Evolutionary conservation across 2,888 invertebrate species (phyloP).

Genomic region (Drosophila barbarae): DNA sequence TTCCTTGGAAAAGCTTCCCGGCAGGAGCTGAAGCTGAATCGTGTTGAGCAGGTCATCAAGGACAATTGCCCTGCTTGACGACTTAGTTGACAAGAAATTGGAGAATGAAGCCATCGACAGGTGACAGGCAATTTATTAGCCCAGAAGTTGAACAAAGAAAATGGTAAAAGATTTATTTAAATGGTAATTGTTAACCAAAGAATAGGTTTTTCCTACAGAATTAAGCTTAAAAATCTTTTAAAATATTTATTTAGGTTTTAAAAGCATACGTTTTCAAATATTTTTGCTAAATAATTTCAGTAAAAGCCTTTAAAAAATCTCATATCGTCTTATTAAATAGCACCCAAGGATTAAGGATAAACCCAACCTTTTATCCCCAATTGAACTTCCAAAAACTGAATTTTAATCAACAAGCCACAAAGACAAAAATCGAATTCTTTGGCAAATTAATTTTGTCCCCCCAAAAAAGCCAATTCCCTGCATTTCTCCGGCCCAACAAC

Average conservation of each 20-base stretch:
- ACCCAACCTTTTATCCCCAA: not conserved
- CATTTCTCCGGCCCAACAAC: constrained; percentile 32
- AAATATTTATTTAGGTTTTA: too few relatives aligned
- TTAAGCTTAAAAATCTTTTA: too few relatives aligned
- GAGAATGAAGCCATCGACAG: constrained; percentile 39
- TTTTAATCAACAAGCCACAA: constrained; percentile 16
- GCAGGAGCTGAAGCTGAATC: constrained; percentile 32
- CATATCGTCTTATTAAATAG: not conserved
- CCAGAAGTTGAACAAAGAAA: not conserved
- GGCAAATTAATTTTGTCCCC: constrained; percentile 31
- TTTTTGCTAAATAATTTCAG: too few relatives aligned
- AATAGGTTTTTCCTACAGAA: not conserved
- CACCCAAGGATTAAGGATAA: not conserved
- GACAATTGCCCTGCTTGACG: constrained; percentile 18
- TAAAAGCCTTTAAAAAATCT: not conserved
- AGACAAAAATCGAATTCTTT: constrained; percentile 20
- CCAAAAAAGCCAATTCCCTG: constrained; percentile 18
- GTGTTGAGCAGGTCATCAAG: constrained; percentile 51
- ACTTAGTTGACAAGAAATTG: constrained; percentile 36
- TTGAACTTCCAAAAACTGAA: constrained; percentile 11
- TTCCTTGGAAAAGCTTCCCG: constrained; percentile 2
- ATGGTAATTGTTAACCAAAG: not conserved
- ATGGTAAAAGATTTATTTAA: not conserved
- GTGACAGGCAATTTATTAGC: constrained; percentile 50
- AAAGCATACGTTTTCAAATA: too few relatives aligned